Percentiles rank a stretch among this genome's conserved stretches.
Conservation (phyloP, 2,888 invertebrate species). For the Mythimna albipuncta region DNA sequence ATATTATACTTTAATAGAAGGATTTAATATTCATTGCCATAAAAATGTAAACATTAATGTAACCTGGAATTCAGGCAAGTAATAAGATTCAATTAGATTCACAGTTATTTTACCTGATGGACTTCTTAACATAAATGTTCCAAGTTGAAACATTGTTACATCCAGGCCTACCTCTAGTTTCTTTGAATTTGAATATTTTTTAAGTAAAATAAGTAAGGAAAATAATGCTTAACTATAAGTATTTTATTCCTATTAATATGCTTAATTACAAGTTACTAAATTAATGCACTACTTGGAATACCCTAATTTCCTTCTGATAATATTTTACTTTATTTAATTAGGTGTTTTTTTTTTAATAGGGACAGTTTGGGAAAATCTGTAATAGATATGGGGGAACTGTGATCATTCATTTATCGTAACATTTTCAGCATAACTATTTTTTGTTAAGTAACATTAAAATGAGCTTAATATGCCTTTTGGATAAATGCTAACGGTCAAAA, state of each 20-base stretch:
- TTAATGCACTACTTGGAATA: slow-evolving; percentile 46
- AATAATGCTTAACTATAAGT: slow-evolving; percentile 39
- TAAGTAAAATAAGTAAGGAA: slow-evolving; percentile 15
- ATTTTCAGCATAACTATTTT: not conserved
- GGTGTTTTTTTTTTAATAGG: not conserved
- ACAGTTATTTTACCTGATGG: slow-evolving; percentile 2
- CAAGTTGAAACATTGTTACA: slow-evolving; percentile 7
- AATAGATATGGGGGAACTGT: not conserved
- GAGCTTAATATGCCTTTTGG: not conserved
- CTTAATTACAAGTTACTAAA: slow-evolving; percentile 52
- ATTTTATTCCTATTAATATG: slow-evolving; percentile 46
- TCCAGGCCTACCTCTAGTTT: slow-evolving; percentile 19
- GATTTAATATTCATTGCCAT: slow-evolving; percentile 46
- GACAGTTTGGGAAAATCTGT: not conserved
- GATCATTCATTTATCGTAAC: not conserved
- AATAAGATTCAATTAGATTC: not conserved
- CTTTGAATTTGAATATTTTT: slow-evolving; percentile 29
- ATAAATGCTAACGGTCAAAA: not conserved
- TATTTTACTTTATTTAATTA: slow-evolving; percentile 21
- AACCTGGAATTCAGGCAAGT: slow-evolving; percentile 16
- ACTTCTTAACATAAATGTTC: not conserved
- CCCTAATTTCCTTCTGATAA: slow-evolving; percentile 45
- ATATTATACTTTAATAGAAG: slow-evolving; percentile 42
- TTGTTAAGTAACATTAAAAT: not conserved
- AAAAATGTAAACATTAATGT: slow-evolving; percentile 36